Evolutionary conservation across 2,888 invertebrate species (phyloP).

Genomic region (Margaritifera margaritifera): DNA sequence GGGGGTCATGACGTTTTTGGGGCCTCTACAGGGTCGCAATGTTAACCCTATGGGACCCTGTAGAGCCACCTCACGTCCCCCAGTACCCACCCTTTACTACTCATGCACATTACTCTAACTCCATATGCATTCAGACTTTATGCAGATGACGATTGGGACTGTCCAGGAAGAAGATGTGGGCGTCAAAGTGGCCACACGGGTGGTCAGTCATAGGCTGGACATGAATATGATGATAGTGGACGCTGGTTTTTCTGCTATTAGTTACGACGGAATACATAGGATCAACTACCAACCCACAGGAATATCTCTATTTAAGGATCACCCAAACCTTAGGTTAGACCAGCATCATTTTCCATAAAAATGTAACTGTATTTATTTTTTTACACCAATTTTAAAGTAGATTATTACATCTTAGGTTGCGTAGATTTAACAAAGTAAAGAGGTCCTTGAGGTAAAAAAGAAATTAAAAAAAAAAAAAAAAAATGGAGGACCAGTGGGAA

Average conservation of each 20-base stretch:
- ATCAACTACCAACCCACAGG: constrained; percentile 40
- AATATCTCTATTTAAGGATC: constrained; percentile 54
- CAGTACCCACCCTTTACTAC: no score
- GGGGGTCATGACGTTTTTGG: no score
- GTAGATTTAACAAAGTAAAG: no score
- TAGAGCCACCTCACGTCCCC: no score
- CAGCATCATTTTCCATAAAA: background rate
- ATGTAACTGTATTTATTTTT: no score
- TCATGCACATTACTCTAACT: background rate
- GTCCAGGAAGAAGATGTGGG: constrained; percentile 63
- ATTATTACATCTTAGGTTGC: no score
- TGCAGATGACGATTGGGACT: constrained; percentile 58
- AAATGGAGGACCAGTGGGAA: no score
- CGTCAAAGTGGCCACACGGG: constrained; percentile 61
- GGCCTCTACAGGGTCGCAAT: no score
- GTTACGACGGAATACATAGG: constrained; percentile 51
- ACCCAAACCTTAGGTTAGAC: constrained; percentile 60
- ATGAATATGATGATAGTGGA: constrained; percentile 63
- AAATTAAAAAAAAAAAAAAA: no score
- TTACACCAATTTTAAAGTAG: no score
- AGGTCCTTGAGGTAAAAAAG: no score
- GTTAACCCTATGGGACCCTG: no score
- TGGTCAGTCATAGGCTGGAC: constrained; percentile 65
- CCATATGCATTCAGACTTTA: constrained; percentile 37
- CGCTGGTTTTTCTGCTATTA: constrained; percentile 63